phyloP scores from a whole-genome alignment of 2,113 vertebrate species.

The Phyllostomus hastatus region DNA sequence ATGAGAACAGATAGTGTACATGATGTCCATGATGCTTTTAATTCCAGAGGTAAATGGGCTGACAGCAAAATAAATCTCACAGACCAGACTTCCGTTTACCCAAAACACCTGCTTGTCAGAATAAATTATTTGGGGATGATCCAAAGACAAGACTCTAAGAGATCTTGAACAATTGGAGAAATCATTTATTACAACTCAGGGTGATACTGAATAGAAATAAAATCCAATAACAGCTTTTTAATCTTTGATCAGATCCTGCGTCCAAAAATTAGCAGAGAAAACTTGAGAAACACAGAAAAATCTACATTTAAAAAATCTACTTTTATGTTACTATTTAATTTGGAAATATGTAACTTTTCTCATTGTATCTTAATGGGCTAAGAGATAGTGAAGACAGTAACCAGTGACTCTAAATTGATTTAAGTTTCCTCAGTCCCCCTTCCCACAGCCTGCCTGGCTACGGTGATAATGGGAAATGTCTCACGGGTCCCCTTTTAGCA shows the following conservation, averaged over 20 bases:
- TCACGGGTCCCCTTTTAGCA: neutral
- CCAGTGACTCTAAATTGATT: neutral
- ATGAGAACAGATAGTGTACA: constrained; percentile 2
- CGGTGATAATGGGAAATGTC: neutral
- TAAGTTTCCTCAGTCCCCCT: neutral
- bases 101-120: constrained; percentile 8
- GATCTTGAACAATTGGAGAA: neutral
- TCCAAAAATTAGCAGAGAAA: neutral
- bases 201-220: neutral
- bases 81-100: constrained; percentile 24
- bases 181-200: neutral
- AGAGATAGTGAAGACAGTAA: neutral
- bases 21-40: neutral
- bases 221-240: neutral
- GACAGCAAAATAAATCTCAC: constrained; percentile 13
- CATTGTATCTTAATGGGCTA: neutral
- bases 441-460: neutral
- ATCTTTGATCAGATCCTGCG: neutral
- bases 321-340: neutral
- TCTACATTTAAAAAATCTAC: neutral
- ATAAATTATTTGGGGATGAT: constrained; percentile 16
- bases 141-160: constrained; percentile 24
- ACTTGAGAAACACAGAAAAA: neutral
- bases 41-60: constrained; percentile 20
- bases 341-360: neutral